phyloP scores from a whole-genome alignment of 2,888 invertebrate genomes.

The Noctua janthe region DNA sequence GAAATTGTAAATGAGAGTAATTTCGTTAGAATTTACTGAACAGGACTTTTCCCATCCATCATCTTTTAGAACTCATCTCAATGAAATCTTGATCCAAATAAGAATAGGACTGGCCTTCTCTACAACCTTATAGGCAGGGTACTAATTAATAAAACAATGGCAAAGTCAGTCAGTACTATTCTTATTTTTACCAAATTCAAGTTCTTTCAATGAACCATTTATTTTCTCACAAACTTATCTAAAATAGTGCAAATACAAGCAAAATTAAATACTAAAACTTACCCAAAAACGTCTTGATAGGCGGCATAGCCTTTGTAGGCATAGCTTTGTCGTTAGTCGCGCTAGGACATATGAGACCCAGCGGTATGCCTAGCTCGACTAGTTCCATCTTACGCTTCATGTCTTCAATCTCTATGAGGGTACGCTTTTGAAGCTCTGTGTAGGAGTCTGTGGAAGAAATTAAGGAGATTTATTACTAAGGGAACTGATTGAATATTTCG shows the following conservation, averaged over 20 bases:
- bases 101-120: not conserved
- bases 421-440: conserved; percentile 80
- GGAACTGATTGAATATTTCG: not conserved
- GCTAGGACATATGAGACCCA: conserved; percentile 86
- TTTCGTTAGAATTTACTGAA: not conserved
- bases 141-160: not conserved
- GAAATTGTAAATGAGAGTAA: not conserved
- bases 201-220: not conserved
- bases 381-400: conserved; percentile 89
- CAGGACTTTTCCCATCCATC: not conserved
- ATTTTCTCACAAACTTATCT: not conserved
- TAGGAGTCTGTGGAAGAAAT: conserved; percentile 66
- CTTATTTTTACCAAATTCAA: conserved; percentile 9
- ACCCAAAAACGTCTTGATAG: conserved; percentile 87
- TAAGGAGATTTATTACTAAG: not conserved
- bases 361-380: conserved; percentile 86
- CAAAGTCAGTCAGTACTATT: not conserved
- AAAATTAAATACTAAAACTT: conserved; percentile 59
- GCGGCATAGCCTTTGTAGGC: conserved; percentile 89
- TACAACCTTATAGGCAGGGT: not conserved
- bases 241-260: not conserved
- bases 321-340: conserved; percentile 83
- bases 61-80: not conserved
- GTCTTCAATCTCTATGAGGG: conserved; percentile 84
- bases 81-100: conserved; percentile 18